Evolutionary conservation across 2,113 vertebrate species (phyloP), one percentile per base, ranked within the genome.

Genomic region (Orthonyx spaldingii): DNA sequence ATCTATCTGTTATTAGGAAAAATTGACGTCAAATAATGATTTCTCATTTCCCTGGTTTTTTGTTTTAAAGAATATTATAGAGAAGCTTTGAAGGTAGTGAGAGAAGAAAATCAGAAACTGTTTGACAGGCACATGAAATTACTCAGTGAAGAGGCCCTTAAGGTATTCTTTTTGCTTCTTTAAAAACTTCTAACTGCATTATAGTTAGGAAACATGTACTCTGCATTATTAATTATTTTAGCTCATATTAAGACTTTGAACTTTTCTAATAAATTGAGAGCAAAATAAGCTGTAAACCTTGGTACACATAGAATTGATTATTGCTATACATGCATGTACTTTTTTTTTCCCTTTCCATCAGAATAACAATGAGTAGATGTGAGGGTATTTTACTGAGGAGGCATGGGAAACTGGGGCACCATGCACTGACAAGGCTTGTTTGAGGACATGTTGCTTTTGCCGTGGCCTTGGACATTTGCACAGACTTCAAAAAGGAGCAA

Each of bases 81-180:
- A 78, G 80, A 96, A 81, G 95, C 96, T 92, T 91, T 98, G 79
- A 94, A 98, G 78, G 93, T 87, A 60, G 19, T 95, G 32, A 96
- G 90, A 90, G 97, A 97, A 81, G 97, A 93, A 97, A 97, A 97
- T 59, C 94, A 94, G 89, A 96, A 56, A 86, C 92, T 96, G 63
- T 88, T 97, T 76, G 95, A 97, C 74, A 60, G 64, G 60, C 92
- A 97, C 56, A 61, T 97, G 70, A 84, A 98, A 44, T 91, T 97
- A 63, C 97, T 90, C 60, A 98, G 97, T 79, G 97, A 98, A 60
- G 92, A 97, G 78, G 98, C 98, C 21, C 72, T 92, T 60, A 91
- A 98, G 98, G 98, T 98, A 97, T 94, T 87, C 66, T 20, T 96
- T 96, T 44, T 78, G 15, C 55, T 84, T 95, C 95, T 87, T 42